Conservation (phyloP, 2,797 vertebrate genomes). For the Rhincodon typus region DNA sequence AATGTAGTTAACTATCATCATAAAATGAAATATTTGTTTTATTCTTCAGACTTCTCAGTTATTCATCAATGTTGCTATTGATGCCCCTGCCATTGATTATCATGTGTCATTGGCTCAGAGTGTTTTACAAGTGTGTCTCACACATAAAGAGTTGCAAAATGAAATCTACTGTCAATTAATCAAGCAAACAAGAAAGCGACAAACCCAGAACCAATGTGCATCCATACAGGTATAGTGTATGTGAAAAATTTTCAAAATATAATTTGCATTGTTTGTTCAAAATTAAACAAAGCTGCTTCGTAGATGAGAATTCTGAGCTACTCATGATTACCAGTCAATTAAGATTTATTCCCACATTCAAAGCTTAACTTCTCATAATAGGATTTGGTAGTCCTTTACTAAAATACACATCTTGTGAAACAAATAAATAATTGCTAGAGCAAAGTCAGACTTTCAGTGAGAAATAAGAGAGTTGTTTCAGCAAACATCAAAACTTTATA, state of each 20-base stretch:
- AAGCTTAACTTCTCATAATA: not conserved
- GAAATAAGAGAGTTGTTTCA: not conserved
- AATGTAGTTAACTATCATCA: not conserved
- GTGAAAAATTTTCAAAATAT: not conserved
- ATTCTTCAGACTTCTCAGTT: slow-evolving; percentile 84
- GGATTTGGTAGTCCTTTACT: too few species aligned
- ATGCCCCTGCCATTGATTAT: slow-evolving; percentile 94
- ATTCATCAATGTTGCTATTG: slow-evolving; percentile 94
- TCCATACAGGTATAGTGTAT: slow-evolving; percentile 73
- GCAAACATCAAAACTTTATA: not conserved
- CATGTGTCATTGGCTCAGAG: slow-evolving; percentile 95
- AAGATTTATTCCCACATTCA: not conserved
- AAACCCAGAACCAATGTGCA: slow-evolving; percentile 73
- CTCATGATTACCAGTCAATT: not conserved
- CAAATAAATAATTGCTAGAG: not conserved
- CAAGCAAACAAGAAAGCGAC: slow-evolving; percentile 84
- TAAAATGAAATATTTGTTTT: slow-evolving; percentile 40
- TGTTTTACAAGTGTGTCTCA: slow-evolving; percentile 87
- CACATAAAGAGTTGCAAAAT: slow-evolving; percentile 90
- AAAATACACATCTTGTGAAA: not conserved
- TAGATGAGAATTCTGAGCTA: not conserved
- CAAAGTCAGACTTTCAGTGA: not conserved
- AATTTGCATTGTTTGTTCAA: not conserved
- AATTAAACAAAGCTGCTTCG: not conserved
- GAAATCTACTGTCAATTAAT: slow-evolving; percentile 95